Conservation (phyloP, 2,797 vertebrate genomes). For the Danio tinwini region DNA sequence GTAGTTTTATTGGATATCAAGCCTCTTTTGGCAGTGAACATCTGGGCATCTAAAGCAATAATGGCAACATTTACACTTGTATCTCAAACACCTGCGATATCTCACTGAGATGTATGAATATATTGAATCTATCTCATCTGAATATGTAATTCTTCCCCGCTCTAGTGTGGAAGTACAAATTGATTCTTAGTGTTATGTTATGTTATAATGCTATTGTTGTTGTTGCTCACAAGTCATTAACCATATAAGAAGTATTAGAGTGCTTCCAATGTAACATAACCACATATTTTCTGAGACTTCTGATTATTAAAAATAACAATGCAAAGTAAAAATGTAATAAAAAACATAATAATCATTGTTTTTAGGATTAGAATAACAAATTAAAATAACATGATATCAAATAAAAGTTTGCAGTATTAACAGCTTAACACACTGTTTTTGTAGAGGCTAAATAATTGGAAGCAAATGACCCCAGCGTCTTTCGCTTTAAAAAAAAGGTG, state of each 20-base stretch:
- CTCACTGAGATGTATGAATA: constrained; percentile 37
- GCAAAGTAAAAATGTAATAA: background rate
- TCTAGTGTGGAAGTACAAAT: constrained; percentile 7
- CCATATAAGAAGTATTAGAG: background rate
- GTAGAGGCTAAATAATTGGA: background rate
- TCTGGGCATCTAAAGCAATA: constrained; percentile 48
- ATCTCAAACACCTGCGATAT: constrained; percentile 48
- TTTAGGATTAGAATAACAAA: background rate
- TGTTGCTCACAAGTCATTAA: constrained; percentile 12
- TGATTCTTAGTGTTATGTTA: background rate
- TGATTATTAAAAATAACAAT: background rate
- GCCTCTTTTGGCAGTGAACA: constrained; percentile 45
- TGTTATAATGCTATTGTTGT: background rate
- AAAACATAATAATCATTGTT: background rate
- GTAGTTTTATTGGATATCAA: constrained; percentile 47
- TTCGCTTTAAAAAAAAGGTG: background rate
- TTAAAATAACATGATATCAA: background rate
- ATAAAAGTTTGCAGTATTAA: background rate
- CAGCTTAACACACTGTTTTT: no score
- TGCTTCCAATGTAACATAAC: background rate
- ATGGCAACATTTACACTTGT: constrained; percentile 37
- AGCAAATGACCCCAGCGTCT: background rate
- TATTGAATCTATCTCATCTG: constrained; percentile 23
- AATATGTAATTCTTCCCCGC: constrained; percentile 20
- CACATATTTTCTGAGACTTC: background rate